A percentile compares a stretch with the other conserved stretches of the same genome.
Evolutionary conservation across 2,113 vertebrate genomes (phyloP).

Genomic region (Eidolon helvum): DNA sequence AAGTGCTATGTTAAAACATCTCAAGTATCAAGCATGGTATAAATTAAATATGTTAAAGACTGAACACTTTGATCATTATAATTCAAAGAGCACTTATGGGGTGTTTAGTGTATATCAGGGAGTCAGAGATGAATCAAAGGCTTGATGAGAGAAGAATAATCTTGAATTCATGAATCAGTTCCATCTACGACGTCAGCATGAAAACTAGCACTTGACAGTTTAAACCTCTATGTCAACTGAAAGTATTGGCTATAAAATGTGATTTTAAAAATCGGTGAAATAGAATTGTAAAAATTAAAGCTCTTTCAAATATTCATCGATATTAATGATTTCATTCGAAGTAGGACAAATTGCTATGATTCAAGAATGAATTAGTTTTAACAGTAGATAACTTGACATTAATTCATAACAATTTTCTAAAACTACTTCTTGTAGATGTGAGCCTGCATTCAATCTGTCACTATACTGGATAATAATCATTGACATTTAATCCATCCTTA

Average conservation of each 20-base stretch:
- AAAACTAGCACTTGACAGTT: slow-evolving; percentile 45
- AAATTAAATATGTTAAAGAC: not conserved
- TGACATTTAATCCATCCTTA: not conserved
- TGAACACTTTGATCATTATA: not conserved
- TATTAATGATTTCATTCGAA: slow-evolving; percentile 39
- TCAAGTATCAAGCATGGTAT: not conserved
- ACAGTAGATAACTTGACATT: not conserved
- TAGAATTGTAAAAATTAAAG: not conserved
- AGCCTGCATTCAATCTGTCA: not conserved
- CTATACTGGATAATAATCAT: not conserved
- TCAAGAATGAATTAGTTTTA: slow-evolving; percentile 37
- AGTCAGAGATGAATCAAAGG: not conserved
- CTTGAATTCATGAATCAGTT: slow-evolving; percentile 22
- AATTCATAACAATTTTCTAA: slow-evolving; percentile 45
- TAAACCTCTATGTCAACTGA: slow-evolving; percentile 23
- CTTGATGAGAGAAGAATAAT: not conserved
- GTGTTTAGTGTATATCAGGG: not conserved
- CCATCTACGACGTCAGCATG: not conserved
- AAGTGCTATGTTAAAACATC: slow-evolving; percentile 1
- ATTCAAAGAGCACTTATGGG: not conserved
- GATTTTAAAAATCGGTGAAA: not conserved
- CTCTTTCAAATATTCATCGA: not conserved
- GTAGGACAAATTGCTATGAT: slow-evolving; percentile 26
- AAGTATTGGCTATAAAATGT: slow-evolving; percentile 18
- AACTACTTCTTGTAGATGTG: not conserved